A percentile compares a stretch with the other conserved stretches of the same genome.
These are phyloP conservation scores for Heterodera schachtii DNA, from an alignment of 1,140 invertebrate species.

Conservation along the genomic window DNA sequence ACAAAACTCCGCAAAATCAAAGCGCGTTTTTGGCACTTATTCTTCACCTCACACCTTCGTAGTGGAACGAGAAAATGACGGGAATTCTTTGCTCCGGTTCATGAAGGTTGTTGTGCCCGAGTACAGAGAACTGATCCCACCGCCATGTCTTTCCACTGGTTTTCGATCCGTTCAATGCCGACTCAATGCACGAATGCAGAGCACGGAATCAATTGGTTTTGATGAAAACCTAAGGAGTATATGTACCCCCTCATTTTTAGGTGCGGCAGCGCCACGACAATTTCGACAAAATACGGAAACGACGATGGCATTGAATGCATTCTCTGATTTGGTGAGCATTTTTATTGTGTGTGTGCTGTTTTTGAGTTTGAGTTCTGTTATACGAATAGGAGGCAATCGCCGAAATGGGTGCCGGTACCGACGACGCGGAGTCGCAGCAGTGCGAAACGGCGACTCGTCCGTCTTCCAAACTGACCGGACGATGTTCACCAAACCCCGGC, in stretches of 20 bases:
- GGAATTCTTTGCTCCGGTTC: constrained; percentile 21
- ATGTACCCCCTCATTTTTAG: neutral
- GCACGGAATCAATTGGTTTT: neutral
- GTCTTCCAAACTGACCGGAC: neutral
- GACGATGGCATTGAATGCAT: constrained; percentile 27
- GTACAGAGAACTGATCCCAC: constrained; percentile 30
- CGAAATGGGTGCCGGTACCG: constrained; percentile 32
- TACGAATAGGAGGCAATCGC: constrained; percentile 31
- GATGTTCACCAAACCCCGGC: constrained; percentile 11
- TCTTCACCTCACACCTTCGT: constrained; percentile 19
- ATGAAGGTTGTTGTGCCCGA: constrained; percentile 29
- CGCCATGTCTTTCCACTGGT: constrained; percentile 7
- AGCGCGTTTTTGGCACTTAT: neutral
- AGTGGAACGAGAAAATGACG: constrained; percentile 28
- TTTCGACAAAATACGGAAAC: constrained; percentile 17
- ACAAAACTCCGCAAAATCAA: constrained; percentile 24
- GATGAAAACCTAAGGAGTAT: neutral
- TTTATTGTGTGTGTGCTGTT: neutral
- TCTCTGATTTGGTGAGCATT: constrained; percentile 25
- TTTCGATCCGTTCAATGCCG: constrained; percentile 7
- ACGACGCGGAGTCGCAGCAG: constrained; percentile 28
- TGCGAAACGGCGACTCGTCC: constrained; percentile 25
- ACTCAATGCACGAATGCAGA: constrained; percentile 10
- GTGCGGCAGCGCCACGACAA: constrained; percentile 16
- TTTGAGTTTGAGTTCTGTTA: neutral